Evolutionary conservation across 2,797 vertebrate species (phyloP).

Genomic region (Amphiprion clarkii): DNA sequence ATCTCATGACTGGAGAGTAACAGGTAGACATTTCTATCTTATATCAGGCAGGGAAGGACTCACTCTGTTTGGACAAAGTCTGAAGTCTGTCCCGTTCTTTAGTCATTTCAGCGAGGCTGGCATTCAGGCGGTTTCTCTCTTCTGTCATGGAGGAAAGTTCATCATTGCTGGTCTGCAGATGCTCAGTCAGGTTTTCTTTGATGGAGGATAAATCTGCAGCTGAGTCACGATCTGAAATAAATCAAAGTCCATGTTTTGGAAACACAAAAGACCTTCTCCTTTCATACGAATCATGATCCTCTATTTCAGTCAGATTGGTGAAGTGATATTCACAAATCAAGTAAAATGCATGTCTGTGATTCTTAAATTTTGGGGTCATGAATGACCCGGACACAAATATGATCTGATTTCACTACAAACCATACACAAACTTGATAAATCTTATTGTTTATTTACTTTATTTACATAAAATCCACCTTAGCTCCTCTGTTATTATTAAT

Average conservation of each 20-base stretch:
- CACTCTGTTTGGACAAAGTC: conserved; percentile 15
- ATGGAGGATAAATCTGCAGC: background rate
- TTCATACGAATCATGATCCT: too few species aligned
- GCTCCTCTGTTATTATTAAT: too few species aligned
- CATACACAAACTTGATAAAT: too few species aligned
- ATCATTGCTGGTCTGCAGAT: conserved; percentile 1
- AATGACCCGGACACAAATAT: too few species aligned
- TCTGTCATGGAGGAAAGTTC: background rate
- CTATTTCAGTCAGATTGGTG: too few species aligned
- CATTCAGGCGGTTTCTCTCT: conserved; percentile 36
- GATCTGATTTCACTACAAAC: too few species aligned
- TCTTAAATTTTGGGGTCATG: too few species aligned
- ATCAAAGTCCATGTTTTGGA: background rate
- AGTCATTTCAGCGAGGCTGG: conserved; percentile 9
- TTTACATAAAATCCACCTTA: too few species aligned
- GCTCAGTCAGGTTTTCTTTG: conserved; percentile 24
- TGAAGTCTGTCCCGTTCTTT: conserved; percentile 16
- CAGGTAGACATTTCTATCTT: too few species aligned
- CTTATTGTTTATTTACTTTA: too few species aligned
- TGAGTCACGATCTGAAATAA: background rate
- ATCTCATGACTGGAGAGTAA: too few species aligned
- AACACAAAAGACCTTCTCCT: background rate
- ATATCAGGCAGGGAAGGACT: background rate
- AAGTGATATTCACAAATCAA: background rate
- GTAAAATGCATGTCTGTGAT: too few species aligned